phyloP scores from a whole-genome alignment of 2,113 vertebrate genomes.

The Megaleporinus macrocephalus region DNA sequence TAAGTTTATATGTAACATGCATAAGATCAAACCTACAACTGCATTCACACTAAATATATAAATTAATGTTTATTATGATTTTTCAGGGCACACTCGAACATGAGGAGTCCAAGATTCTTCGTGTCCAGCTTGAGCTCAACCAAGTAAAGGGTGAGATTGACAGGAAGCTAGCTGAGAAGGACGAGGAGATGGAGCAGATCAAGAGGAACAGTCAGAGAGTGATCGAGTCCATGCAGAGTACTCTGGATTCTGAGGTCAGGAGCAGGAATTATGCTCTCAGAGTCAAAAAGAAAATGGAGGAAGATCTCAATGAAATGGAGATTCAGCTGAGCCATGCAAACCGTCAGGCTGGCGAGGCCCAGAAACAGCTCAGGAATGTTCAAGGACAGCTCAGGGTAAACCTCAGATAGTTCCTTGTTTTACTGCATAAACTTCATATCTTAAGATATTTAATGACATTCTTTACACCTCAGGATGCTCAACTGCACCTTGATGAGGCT shows the following conservation, averaged over 20 bases:
- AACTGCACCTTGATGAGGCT: slow-evolving; percentile 88
- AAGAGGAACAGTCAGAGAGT: slow-evolving; percentile 85
- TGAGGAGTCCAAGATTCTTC: slow-evolving; percentile 78
- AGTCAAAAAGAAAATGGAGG: slow-evolving; percentile 82
- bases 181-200: slow-evolving; percentile 86
- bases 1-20: background rate
- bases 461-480: slow-evolving; percentile 78
- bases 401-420: background rate
- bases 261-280: slow-evolving; percentile 71
- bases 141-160: slow-evolving; percentile 87
- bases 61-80: background rate
- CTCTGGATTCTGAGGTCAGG: slow-evolving; percentile 82
- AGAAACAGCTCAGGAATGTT: slow-evolving; percentile 69
- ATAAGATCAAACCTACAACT: background rate
- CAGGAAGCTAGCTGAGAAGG: slow-evolving; percentile 85
- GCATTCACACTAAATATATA: background rate
- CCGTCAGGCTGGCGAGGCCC: slow-evolving; percentile 62
- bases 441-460: background rate
- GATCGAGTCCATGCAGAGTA: slow-evolving; percentile 84
- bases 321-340: slow-evolving; percentile 70
- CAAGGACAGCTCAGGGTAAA: slow-evolving; percentile 77
- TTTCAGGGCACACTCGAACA: slow-evolving; percentile 76
- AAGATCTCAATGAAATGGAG: slow-evolving; percentile 68
- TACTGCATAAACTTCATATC: slow-evolving; percentile 51
- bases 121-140: slow-evolving; percentile 82